Conservation (phyloP, 2,797 vertebrate genomes). For the Chrysocyon brachyurus region DNA sequence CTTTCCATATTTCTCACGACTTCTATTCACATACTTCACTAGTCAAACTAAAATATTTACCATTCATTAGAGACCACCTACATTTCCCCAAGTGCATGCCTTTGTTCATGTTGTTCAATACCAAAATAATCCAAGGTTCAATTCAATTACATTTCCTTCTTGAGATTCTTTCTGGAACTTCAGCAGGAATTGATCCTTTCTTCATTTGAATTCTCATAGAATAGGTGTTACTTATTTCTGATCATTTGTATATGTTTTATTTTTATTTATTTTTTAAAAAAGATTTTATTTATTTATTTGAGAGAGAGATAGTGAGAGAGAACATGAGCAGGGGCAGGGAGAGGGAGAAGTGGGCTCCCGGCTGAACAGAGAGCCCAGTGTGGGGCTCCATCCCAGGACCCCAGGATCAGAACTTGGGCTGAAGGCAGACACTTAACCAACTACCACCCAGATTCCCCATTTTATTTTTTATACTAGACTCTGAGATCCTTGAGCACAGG, state of each 20-base stretch:
- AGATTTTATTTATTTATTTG: no score
- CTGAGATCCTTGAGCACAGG: not conserved
- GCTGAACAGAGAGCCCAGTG: no score
- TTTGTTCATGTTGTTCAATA: not conserved
- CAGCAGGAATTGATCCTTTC: not conserved
- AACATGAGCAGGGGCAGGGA: no score
- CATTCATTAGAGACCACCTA: not conserved
- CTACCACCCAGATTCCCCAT: not conserved
- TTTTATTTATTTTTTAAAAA: no score
- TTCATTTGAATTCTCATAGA: not conserved
- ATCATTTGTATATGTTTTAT: not conserved
- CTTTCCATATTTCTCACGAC: not conserved
- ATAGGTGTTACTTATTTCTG: slow-evolving; percentile 3
- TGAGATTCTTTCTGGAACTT: not conserved
- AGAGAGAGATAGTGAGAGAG: no score
- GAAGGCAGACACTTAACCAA: no score
- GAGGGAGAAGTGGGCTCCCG: no score
- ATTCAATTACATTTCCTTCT: not conserved
- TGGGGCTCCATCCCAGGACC: no score
- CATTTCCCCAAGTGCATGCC: not conserved
- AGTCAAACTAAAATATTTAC: slow-evolving; percentile 27
- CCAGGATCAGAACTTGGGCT: no score
- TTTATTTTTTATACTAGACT: slow-evolving; percentile 26
- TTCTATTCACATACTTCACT: not conserved
- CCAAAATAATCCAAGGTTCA: not conserved